Evolutionary conservation across 1,140 invertebrate species (phyloP).

Genomic region (Lycorma delicatula): DNA sequence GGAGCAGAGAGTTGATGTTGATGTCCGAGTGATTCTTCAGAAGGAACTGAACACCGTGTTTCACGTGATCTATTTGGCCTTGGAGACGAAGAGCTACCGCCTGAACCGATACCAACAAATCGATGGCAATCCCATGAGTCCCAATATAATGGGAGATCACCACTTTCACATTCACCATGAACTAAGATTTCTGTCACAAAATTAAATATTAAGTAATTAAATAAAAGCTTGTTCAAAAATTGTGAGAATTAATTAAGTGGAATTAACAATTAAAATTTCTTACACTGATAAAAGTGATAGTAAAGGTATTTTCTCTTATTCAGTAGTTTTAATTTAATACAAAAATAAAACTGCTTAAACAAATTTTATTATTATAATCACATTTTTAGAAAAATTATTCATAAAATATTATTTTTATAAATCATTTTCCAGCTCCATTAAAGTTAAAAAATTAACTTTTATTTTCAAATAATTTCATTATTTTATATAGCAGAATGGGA

Average conservation of each 20-base stretch:
- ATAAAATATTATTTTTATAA: too few species aligned
- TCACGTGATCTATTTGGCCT: constrained; percentile 44
- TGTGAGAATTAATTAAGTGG: background rate
- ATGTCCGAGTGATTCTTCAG: constrained; percentile 48
- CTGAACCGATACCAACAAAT: constrained; percentile 35
- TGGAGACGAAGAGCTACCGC: constrained; percentile 47
- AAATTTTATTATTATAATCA: too few species aligned
- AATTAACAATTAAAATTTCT: constrained; percentile 7
- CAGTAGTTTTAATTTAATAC: too few species aligned
- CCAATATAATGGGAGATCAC: constrained; percentile 71
- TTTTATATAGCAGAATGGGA: too few species aligned
- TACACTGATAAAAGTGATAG: too few species aligned
- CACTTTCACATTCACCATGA: constrained; percentile 47
- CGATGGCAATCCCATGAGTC: constrained; percentile 81
- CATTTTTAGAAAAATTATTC: too few species aligned
- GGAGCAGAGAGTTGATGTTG: constrained; percentile 38
- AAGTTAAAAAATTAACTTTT: too few species aligned
- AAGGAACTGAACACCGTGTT: constrained; percentile 47
- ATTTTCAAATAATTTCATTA: too few species aligned
- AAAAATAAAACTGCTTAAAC: too few species aligned
- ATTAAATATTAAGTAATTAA: background rate
- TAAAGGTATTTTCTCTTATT: too few species aligned
- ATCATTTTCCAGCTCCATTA: too few species aligned
- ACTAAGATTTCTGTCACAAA: constrained; percentile 47
- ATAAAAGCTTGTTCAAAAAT: too few species aligned